A percentile compares a stretch with the other conserved stretches of the same genome.
phyloP scores from a whole-genome alignment of 2,888 invertebrate genomes.

The Cinara cedri region DNA sequence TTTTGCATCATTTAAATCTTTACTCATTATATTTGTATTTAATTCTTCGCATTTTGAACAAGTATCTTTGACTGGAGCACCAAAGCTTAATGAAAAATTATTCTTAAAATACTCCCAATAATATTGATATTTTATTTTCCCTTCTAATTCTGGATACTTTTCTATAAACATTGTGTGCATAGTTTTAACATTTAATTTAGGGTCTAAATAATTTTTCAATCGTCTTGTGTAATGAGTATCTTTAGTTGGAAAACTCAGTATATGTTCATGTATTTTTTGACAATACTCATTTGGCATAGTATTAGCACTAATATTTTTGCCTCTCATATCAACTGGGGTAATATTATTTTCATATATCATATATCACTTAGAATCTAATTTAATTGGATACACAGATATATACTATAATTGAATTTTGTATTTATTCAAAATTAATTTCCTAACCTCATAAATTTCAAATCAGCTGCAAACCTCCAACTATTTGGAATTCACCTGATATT shows the following conservation, averaged over 20 bases:
- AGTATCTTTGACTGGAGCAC: constrained; percentile 31
- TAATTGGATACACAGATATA: too few species aligned
- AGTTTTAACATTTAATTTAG: constrained; percentile 32
- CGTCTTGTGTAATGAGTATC: constrained; percentile 22
- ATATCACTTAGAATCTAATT: too few species aligned
- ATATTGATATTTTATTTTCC: constrained; percentile 38
- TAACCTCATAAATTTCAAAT: too few species aligned
- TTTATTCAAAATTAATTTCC: too few species aligned
- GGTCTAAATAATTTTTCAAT: constrained; percentile 21
- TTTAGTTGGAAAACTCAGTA: constrained; percentile 37
- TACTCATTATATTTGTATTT: constrained; percentile 38
- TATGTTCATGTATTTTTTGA: constrained; percentile 38
- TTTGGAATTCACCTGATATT: too few species aligned
- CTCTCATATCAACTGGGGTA: constrained; percentile 26
- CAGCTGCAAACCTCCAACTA: too few species aligned
- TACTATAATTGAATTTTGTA: too few species aligned
- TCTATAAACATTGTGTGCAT: constrained; percentile 33
- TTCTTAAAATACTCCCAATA: constrained; percentile 41
- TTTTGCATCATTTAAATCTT: constrained; percentile 58
- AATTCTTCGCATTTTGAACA: constrained; percentile 42
- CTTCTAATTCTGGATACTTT: constrained; percentile 41
- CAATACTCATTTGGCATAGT: neutral
- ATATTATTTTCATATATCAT: too few species aligned
- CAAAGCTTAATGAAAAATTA: constrained; percentile 39
- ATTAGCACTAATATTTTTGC: constrained; percentile 9